Base-by-base conservation (phyloP, 2,797 vertebrate species). In the Malurus splendens region DNA sequence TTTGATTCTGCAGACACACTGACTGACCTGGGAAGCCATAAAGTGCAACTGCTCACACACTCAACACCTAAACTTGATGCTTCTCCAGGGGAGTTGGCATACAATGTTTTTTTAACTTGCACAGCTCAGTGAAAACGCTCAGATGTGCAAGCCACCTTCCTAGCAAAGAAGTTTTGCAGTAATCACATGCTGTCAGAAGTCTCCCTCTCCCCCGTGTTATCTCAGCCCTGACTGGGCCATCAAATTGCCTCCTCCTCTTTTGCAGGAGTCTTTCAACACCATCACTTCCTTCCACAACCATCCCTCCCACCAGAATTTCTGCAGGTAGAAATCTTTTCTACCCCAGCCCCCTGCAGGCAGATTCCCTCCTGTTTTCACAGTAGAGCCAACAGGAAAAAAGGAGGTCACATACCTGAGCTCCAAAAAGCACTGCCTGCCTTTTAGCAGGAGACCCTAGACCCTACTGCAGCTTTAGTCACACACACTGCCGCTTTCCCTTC, bases 381-480 rank as follows among this genome's bases (percentile, higher is more conserved):
- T 23, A 25, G 45, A 91, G 25, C 65, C 47, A 87, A 52, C 18
- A 62, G 56, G 25, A 93, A 87, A 93, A 85, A 51, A 82, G 82
- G 62, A 93, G 82, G 74, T 82, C 65, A 61, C 92, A 30, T 19
- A 73, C 80, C 47, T 45, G 47, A 94, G 67, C 82, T 77, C 80
- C 47, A 76, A 73, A 75, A 90, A 73, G 38, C 79, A 87, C 89
- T 68, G 32, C 90, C 93, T 87, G 82, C 91, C 86, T 78, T 74
- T 68, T 6, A 85, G 91, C 84, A 92, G 82, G 72, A 93, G 76
- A 59, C 73, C 65, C 89, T 38, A 91, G 74, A 90, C 67, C 74
- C 77, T 76, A 70, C 92, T 89, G 80, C 91, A 93, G 90, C 93
- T 92, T 90, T 91, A 93, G 77, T 93, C 67, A 79, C 85, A 86